Conservation (phyloP, 2,113 vertebrate genomes). For the Australoheros scitulus region DNA sequence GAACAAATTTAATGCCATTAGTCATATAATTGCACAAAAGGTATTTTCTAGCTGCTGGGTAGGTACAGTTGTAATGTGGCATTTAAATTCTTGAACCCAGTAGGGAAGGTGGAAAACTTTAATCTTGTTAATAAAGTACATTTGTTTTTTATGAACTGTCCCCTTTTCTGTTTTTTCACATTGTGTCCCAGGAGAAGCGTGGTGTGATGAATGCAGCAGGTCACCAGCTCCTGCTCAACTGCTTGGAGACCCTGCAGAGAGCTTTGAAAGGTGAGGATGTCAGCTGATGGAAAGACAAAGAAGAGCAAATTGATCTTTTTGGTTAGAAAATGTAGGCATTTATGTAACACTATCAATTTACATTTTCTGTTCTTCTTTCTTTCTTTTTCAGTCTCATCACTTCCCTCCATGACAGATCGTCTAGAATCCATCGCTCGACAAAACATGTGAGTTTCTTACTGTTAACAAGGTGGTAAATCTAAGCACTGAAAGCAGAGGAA, state of each 20-base stretch:
- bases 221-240: slow-evolving; percentile 93
- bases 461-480: neutral
- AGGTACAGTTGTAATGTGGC: neutral
- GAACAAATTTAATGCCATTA: slow-evolving; percentile 2
- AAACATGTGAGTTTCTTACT: slow-evolving; percentile 84
- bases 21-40: neutral
- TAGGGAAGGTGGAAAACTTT: neutral
- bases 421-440: slow-evolving; percentile 97
- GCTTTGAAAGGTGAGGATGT: slow-evolving; percentile 90
- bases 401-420: slow-evolving; percentile 96
- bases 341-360: neutral
- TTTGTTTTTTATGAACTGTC: neutral
- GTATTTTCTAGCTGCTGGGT: neutral
- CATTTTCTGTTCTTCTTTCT: neutral
- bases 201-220: slow-evolving; percentile 89
- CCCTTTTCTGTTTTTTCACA: slow-evolving; percentile 14
- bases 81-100: slow-evolving; percentile 29
- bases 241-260: slow-evolving; percentile 94
- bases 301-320: neutral
- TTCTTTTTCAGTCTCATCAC: slow-evolving; percentile 87
- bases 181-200: slow-evolving; percentile 89
- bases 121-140: slow-evolving; percentile 25
- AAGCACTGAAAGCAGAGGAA: neutral
- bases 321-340: neutral
- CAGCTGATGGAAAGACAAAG: neutral